Evolutionary conservation across 2,113 vertebrate genomes (phyloP).

Genomic region (Protobothrops mucrosquamatus): DNA sequence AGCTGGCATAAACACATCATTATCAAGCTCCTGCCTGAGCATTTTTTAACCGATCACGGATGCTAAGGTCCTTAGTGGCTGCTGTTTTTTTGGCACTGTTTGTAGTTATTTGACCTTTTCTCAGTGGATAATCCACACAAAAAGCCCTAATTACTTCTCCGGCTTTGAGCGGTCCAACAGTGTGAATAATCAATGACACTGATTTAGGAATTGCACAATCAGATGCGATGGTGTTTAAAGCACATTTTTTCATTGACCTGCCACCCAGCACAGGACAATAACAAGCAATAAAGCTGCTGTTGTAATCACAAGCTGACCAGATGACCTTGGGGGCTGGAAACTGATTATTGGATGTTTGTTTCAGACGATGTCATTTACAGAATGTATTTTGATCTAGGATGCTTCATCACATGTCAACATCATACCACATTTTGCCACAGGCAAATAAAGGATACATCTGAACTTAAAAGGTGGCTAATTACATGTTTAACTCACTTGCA

Average conservation of each 20-base stretch:
- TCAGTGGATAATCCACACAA: slow-evolving; percentile 97
- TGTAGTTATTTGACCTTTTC: slow-evolving; percentile 97
- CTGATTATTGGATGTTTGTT: slow-evolving; percentile 65
- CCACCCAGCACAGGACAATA: slow-evolving; percentile 75
- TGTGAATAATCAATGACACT: slow-evolving; percentile 94
- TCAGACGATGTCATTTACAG: slow-evolving; percentile 43
- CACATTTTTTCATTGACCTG: slow-evolving; percentile 84
- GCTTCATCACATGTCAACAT: slow-evolving; percentile 41
- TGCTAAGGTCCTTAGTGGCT: slow-evolving; percentile 76
- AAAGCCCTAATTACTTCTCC: slow-evolving; percentile 99
- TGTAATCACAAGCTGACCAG: slow-evolving; percentile 75
- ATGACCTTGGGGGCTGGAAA: slow-evolving; percentile 74
- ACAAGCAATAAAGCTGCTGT: slow-evolving; percentile 70
- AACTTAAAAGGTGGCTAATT: neutral
- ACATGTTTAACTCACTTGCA: neutral
- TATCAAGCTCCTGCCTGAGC: slow-evolving; percentile 79
- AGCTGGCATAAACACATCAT: slow-evolving; percentile 83
- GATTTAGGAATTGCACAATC: slow-evolving; percentile 92
- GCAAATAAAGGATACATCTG: slow-evolving; percentile 1
- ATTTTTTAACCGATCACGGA: slow-evolving; percentile 81
- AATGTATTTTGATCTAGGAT: slow-evolving; percentile 36
- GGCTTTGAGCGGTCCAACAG: slow-evolving; percentile 82
- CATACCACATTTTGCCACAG: neutral
- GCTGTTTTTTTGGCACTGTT: slow-evolving; percentile 84
- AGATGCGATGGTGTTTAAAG: slow-evolving; percentile 82